Percentiles rank a stretch among this genome's conserved stretches.
Conservation (phyloP, 2,888 invertebrate species). For the Sphaerophoria rueppellii region DNA sequence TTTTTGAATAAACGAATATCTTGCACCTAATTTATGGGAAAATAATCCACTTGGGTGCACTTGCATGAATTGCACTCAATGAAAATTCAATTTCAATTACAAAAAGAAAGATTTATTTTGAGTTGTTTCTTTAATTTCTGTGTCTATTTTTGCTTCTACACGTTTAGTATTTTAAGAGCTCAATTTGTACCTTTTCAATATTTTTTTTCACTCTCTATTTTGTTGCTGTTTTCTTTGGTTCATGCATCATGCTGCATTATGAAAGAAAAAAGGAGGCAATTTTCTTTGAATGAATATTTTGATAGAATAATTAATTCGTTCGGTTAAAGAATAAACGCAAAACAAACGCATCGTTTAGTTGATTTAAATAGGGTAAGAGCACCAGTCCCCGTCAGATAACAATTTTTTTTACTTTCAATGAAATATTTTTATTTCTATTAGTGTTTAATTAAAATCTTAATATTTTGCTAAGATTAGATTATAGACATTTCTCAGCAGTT, state of each 20-base stretch:
- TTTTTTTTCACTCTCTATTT: constrained; percentile 1
- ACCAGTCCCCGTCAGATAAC: no score
- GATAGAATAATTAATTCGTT: neutral
- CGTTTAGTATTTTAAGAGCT: constrained; percentile 23
- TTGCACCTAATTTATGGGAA: constrained; percentile 54
- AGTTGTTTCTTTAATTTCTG: neutral
- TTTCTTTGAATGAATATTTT: constrained; percentile 1
- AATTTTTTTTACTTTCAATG: no score
- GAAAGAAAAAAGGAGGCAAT: neutral
- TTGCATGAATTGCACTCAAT: constrained; percentile 14
- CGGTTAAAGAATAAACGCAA: constrained; percentile 3
- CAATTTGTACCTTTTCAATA: constrained; percentile 16
- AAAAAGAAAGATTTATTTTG: neutral
- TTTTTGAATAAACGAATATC: neutral
- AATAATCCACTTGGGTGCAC: constrained; percentile 46
- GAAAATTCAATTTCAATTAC: constrained; percentile 32
- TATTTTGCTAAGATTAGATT: no score
- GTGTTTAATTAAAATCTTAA: no score
- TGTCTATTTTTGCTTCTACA: neutral
- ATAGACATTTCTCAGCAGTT: no score
- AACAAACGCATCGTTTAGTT: neutral
- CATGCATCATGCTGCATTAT: constrained; percentile 8
- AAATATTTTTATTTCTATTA: no score
- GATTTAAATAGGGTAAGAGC: no score
- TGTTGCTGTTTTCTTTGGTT: neutral